Evolutionary conservation across 2,113 vertebrate species (phyloP).

Genomic region (Lichenostomus cassidix): DNA sequence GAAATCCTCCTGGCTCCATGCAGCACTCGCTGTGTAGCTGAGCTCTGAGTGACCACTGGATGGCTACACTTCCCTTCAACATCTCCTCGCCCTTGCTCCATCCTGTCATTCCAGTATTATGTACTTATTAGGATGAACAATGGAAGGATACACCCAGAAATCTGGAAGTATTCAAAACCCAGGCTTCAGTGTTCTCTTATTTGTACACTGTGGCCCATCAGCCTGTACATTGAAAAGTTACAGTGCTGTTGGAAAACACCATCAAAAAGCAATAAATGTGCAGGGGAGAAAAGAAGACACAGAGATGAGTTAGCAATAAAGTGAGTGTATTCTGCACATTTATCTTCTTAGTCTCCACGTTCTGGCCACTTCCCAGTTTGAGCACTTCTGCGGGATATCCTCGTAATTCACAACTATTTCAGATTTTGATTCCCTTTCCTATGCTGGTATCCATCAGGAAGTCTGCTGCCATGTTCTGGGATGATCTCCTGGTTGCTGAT

Average conservation of each 20-base stretch:
- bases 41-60: conserved; percentile 48
- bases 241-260: conserved; percentile 8
- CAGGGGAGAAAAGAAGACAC: neutral
- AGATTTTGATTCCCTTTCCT: neutral
- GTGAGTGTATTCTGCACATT: neutral
- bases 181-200: neutral
- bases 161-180: conserved; percentile 40
- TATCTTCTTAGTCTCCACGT: neutral
- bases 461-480: neutral
- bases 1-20: accelerated
- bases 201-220: neutral
- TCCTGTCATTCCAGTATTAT: neutral
- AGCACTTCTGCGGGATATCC: conserved; percentile 1
- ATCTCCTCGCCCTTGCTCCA: neutral
- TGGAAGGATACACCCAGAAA: conserved; percentile 36
- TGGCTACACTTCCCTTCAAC: conserved; percentile 57
- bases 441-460: neutral
- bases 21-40: neutral
- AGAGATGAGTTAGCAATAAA: conserved; percentile 10
- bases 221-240: neutral
- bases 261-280: neutral
- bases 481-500: neutral
- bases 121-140: neutral
- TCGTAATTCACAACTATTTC: neutral
- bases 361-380: neutral